Evolutionary conservation across 2,888 invertebrate genomes (phyloP), one percentile per base, ranked within the genome.

Genomic region (Euphydryas editha): DNA sequence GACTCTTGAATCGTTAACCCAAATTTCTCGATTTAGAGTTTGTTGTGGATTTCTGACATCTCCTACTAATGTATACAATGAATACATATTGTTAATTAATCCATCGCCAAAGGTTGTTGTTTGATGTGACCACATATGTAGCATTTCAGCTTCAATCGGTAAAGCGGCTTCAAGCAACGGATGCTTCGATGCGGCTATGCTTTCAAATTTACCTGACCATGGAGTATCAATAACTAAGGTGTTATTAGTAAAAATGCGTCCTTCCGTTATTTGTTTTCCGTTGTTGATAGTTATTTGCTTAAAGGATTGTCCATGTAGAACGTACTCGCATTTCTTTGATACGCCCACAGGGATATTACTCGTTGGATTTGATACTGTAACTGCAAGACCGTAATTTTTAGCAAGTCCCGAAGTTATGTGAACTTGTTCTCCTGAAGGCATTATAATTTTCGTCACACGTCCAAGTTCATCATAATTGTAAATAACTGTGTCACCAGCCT

Each of bases 401-500:
- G 96, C 95, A 69, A 98, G 92, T 70, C 96, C 95, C 0, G 97
- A 97, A 17, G 94, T 94, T 66, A 98, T 94, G 73, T 95, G 95
- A 17, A 98, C 94, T 76, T 96, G 96, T 90, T 98, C 98, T 65
- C 99, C 99, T 72, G 98, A 98, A 30, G 99, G 98, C 83, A 98
- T 94, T 71, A 97, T 96, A 62, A 97, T 96, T 77, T 96, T 96
- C 0, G 95, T 96, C 3, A 98, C 96, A 54, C 98, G 94, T 2
- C 99, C 99, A 71, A 97, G 94, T 84, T 96, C 95, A 80, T 99
- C 98, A 80, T 98, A 99, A 79, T 97, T 96, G 87, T 98, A 99
- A 76, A 98, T 96, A 73, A 96, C 97, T 0, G 98, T 97, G 80
- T 97, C 97, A 21, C 96, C 96, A 71, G 96, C 96, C 95, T 95